Percentiles rank a stretch among this genome's conserved stretches.
phyloP scores from a whole-genome alignment of 2,888 invertebrate species.

The Folsomia candida region DNA sequence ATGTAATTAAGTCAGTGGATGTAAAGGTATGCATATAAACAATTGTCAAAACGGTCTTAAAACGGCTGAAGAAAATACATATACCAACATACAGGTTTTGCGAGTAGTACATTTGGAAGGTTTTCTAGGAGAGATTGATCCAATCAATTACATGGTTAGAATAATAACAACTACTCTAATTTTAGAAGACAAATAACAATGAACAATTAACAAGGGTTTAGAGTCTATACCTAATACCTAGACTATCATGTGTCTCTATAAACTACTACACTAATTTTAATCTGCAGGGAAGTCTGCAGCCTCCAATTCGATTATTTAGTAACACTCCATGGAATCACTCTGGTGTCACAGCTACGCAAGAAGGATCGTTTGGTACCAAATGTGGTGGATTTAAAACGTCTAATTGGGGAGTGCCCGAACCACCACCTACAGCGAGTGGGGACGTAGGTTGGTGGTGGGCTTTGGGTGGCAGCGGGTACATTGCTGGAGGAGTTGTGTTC shows the following conservation, averaged over 20 bases:
- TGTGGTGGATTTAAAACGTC: constrained; percentile 57
- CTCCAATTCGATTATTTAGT: constrained; percentile 35
- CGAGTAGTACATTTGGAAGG: too few species aligned
- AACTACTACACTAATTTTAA: constrained; percentile 7
- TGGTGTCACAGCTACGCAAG: constrained; percentile 74
- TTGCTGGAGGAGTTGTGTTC: constrained; percentile 49
- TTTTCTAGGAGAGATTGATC: too few species aligned
- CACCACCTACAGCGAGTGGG: constrained; percentile 50
- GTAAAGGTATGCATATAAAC: too few species aligned
- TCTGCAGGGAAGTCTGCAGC: constrained; percentile 36
- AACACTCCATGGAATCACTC: constrained; percentile 39
- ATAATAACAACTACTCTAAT: constrained; percentile 10
- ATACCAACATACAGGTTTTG: too few species aligned
- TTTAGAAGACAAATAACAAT: constrained; percentile 28
- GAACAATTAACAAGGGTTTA: constrained; percentile 41
- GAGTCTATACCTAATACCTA: constrained; percentile 20
- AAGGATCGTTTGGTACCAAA: constrained; percentile 64
- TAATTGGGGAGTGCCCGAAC: constrained; percentile 50
- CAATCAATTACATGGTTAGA: constrained; percentile 12
- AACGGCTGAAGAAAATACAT: too few species aligned
- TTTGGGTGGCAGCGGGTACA: constrained; percentile 48
- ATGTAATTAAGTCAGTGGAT: too few species aligned
- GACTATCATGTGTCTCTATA: too few species aligned
- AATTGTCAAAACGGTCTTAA: too few species aligned
- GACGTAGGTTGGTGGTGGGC: constrained; percentile 49